Evolutionary conservation across 1,140 invertebrate species (phyloP), one percentile per base, ranked within the genome.

Genomic region (Mactra quadrangularis): DNA sequence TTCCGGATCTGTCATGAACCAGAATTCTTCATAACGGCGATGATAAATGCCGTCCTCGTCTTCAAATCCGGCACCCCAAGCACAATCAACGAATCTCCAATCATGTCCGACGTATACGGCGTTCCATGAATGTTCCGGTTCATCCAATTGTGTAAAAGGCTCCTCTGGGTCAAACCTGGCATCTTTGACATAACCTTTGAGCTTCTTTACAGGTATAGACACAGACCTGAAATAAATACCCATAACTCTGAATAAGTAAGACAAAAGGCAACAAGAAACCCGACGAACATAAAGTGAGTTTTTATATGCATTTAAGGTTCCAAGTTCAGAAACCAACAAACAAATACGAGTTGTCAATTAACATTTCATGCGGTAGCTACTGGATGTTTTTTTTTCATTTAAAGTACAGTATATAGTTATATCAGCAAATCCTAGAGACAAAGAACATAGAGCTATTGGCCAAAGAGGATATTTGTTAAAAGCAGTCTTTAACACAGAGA

Each of bases 81-180:
- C 94, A 50, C 92, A 91, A 75, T 91, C 87, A 0, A 91, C 82
- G 31, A 89, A 86, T 15, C 90, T 75, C 90, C 89, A 91, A 33
- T 88, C 86, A 22, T 86, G 85, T 11, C 88, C 72, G 1, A 89
- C 85, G 45, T 83, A 85, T 0, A 91, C 89, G 22, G 87, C 86
- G 41, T 90, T 91, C 90, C 90, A 91, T 3, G 88, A 76, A 71
- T 89, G 88, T 60, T 88, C 87, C 1, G 88, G 86, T 15, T 85
- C 99, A 97, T 7, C 99, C 97, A 93, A 98, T 98, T 85, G 98
- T 87, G 98, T 97, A 90, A 99, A 99, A 76, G 96, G 95, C 1
- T 98, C 96, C 0, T 98, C 98, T 0, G 98, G 98, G 90, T 98
- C 97, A 92, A 99, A 99, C 62, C 98, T 98, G 2, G 98, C 98